Base-by-base conservation (phyloP, 2,888 invertebrate genomes). In the Nemotelus pantherinus region DNA sequence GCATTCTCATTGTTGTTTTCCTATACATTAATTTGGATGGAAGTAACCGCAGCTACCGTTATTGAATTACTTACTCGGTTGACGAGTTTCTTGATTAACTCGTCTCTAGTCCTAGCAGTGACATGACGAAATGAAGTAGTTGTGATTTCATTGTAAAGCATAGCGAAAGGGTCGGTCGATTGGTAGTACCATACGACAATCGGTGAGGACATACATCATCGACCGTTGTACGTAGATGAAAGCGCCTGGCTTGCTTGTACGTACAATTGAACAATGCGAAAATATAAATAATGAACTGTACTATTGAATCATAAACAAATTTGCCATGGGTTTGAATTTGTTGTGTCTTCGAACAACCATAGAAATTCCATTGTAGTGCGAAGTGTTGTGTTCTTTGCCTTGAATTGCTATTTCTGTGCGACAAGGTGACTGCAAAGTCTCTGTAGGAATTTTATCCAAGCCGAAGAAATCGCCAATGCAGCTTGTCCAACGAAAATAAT, bases 11-110 rank as follows among this genome's bases (percentile, higher is more conserved):
- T 43, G 53, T 70, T 53, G 53, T 53, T 70, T 70, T 10, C 53
- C 55, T 7, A 53, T 47, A 39, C 55, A 67, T 67, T 50, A 50
- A n/a, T 50, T 43, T 4, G 55, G n/a, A 53, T 70, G 43, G 55
- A 53, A 55, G 55, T 50, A 53, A 70, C 70, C 70, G 53, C 70
- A 70, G 43, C 6, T 6, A 55, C 50, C 55, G 43, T 53, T 70
- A 53, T 70, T 70, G 70, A 70, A 70, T 70, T 70, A 70, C 70
- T 70, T 58, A 58, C 10, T 58, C 58, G 6, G 58, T 5, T 25
- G 58, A 58, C 7, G 53, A 10, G 25, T 25, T 25, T 25, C 25
- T 25, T 25, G 25, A 25, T 25, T 25, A 25, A 25, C 25, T 25
- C 25, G 25, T 25, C 25, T 25, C 25, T 25, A 25, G 25, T 25